Percentiles rank a stretch among this genome's conserved stretches.
phyloP scores from a whole-genome alignment of 2,888 invertebrate species.

The Pyrrhosoma nymphula region DNA sequence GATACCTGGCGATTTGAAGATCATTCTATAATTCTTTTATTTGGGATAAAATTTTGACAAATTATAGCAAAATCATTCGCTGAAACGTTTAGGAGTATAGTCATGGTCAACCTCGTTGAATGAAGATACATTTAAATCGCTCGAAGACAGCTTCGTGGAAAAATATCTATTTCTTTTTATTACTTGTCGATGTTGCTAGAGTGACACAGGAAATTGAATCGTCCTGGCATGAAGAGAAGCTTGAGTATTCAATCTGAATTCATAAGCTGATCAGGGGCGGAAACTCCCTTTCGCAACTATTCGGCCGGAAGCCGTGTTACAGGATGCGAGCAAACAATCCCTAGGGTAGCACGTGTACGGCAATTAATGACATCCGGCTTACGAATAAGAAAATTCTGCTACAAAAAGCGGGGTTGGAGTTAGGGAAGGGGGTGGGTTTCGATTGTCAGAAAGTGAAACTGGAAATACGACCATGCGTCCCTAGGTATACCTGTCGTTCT shows the following conservation, averaged over 20 bases:
- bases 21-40: too few species aligned
- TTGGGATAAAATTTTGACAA: too few species aligned
- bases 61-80: too few species aligned
- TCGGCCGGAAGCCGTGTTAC: background rate
- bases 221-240: background rate
- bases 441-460: background rate
- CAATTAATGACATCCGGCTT: constrained; percentile 14
- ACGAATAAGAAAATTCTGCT: background rate
- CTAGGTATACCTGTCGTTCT: background rate
- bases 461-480: background rate
- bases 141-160: background rate
- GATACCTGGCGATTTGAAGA: too few species aligned
- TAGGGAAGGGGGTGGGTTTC: background rate
- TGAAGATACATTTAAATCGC: background rate
- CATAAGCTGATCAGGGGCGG: constrained; percentile 29
- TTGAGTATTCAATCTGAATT: background rate
- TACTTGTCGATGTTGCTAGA: background rate
- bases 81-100: too few species aligned
- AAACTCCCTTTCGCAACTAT: background rate
- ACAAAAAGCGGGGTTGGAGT: background rate
- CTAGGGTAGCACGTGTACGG: background rate
- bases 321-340: background rate
- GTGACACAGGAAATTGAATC: constrained; percentile 36
- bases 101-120: background rate
- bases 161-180: background rate